Evolutionary conservation across 2,113 vertebrate species (phyloP).

Genomic region (Neopipo cinnamomea): DNA sequence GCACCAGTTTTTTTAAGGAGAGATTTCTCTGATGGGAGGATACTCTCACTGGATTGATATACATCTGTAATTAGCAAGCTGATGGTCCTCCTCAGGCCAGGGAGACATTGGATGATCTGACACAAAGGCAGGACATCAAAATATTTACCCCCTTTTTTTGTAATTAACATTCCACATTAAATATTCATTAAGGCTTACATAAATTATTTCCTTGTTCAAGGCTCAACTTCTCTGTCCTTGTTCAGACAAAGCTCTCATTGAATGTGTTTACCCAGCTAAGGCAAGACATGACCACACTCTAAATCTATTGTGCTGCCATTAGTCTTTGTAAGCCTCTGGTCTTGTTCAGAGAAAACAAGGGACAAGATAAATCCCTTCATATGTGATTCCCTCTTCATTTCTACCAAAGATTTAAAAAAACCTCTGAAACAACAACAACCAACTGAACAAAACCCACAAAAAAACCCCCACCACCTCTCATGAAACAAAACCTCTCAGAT

Average conservation of each 20-base stretch:
- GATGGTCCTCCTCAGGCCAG: neutral
- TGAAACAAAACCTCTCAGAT: neutral
- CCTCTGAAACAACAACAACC: neutral
- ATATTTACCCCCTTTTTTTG: neutral
- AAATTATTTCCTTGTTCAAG: constrained; percentile 41
- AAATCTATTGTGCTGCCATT: neutral
- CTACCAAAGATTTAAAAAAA: neutral
- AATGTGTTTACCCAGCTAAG: constrained; percentile 7
- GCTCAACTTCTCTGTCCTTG: neutral
- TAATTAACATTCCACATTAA: constrained; percentile 10
- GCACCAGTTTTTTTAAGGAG: neutral
- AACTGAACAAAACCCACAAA: neutral
- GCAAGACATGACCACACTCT: neutral
- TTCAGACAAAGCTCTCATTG: constrained; percentile 12
- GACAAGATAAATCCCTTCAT: neutral
- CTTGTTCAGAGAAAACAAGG: neutral
- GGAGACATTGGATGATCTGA: neutral
- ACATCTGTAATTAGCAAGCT: neutral
- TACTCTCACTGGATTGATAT: neutral
- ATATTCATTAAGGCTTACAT: constrained; percentile 16
- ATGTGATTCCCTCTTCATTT: neutral
- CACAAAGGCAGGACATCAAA: constrained; percentile 2
- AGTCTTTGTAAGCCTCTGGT: neutral
- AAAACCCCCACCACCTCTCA: fast-evolving
- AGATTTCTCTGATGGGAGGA: neutral